These are phyloP conservation scores for Brachionus plicatilis DNA, from an alignment of 1,140 invertebrate genomes.

Conservation along the genomic window DNA sequence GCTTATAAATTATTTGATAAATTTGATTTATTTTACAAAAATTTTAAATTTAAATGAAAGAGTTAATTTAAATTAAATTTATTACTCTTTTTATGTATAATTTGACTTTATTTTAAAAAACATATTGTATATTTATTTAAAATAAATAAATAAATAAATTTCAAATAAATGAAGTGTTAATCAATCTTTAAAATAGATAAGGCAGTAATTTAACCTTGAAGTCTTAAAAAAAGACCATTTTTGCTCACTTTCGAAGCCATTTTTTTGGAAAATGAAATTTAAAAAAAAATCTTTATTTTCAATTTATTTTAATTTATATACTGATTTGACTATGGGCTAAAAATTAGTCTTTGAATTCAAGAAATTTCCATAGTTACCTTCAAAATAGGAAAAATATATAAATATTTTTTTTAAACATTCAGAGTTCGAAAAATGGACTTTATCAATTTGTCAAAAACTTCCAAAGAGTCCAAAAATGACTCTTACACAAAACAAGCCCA, in stretches of 20 bases:
- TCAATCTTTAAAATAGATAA: too few species aligned
- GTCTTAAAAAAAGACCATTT: too few species aligned
- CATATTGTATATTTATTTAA: too few species aligned
- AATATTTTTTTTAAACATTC: background rate
- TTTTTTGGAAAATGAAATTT: background rate
- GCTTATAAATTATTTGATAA: too few species aligned
- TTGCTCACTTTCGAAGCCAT: background rate
- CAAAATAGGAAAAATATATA: background rate
- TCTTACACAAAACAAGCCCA: constrained; percentile 9
- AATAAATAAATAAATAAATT: too few species aligned
- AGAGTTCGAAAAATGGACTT: background rate
- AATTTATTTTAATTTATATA: background rate
- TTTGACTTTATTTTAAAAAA: too few species aligned
- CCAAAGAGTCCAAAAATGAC: background rate
- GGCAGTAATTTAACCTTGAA: too few species aligned
- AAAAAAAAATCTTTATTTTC: background rate
- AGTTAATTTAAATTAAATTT: too few species aligned
- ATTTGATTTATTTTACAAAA: too few species aligned
- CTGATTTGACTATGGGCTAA: background rate
- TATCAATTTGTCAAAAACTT: background rate
- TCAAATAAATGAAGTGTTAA: too few species aligned
- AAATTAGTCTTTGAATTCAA: constrained; percentile 24
- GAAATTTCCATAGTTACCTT: constrained; percentile 29
- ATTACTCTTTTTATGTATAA: too few species aligned
- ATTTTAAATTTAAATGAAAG: too few species aligned